Conservation (phyloP, 2,113 vertebrate species). For the Oophaga pumilio region DNA sequence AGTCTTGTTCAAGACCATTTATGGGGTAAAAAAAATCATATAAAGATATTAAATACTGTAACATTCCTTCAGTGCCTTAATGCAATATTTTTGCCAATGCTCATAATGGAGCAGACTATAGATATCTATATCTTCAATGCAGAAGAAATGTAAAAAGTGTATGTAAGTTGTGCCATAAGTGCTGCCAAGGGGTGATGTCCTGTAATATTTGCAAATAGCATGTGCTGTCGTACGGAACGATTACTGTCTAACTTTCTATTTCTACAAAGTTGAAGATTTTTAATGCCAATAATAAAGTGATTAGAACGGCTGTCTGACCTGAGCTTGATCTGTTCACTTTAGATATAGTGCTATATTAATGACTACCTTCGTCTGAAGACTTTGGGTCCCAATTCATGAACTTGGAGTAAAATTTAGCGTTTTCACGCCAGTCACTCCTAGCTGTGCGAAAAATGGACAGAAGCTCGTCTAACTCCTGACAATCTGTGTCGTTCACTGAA, state of each 20-base stretch:
- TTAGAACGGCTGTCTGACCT: neutral
- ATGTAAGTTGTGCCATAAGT: slow-evolving; percentile 41
- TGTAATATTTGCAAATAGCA: neutral
- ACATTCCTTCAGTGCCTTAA: slow-evolving; percentile 48
- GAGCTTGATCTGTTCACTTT: neutral
- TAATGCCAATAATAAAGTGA: slow-evolving; percentile 39
- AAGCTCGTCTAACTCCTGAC: too few relatives aligned
- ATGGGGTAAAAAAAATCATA: neutral
- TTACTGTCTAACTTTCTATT: neutral
- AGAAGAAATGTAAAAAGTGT: slow-evolving; percentile 16
- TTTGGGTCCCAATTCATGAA: too few relatives aligned
- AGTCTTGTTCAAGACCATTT: neutral
- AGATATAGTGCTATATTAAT: neutral
- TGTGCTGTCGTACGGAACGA: neutral
- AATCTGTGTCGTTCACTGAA: too few relatives aligned
- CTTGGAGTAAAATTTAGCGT: too few relatives aligned
- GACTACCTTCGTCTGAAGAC: neutral
- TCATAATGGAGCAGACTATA: neutral
- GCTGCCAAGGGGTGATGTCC: neutral
- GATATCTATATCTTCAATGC: neutral
- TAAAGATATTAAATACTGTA: neutral
- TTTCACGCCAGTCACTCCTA: too few relatives aligned
- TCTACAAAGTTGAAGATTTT: slow-evolving; percentile 18
- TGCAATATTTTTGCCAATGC: neutral
- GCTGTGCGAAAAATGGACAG: too few relatives aligned